Evolutionary conservation across 2,797 vertebrate genomes (phyloP), one percentile per base, ranked within the genome.

Genomic region (Hafferia zeledoni): DNA sequence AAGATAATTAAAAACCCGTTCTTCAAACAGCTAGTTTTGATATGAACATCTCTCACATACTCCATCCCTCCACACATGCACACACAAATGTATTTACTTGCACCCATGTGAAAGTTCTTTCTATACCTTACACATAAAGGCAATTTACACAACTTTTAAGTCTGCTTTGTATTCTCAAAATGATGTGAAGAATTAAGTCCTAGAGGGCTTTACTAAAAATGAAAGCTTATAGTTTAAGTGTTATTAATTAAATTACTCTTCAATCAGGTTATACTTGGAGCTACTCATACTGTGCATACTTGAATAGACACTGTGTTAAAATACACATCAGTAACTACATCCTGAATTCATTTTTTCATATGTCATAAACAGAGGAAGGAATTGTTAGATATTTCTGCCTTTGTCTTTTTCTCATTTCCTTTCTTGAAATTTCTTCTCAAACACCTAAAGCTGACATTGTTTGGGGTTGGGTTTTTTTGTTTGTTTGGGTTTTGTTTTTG

Each of bases 211-310:
- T 56, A 30, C 15, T 72, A 44, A 79, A 92, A 94, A 87, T 63
- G 43, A 92, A 87, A 79, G 55, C 69, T 90, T 90, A 94, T 75
- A 88, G 33, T 84, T 88, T 75, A 91, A 91, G 49, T 91, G 46
- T 78, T 85, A 87, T 79, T 89, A 96, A 96, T 94, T 88, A 95
- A 97, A 96, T 93, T 41, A 70, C 83, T 95, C 76, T 90, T 95
- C 81, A 96, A 81, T 71, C 78, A 83, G 35, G 49, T 95, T 84
- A 64, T 76, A 79, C 47, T 96, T 56, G 59, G 83, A 96, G 78
- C 46, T 86, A 74, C 56, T 96, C 71, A 86, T 89, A 68, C 55
- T 80, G 55, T 83, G 93, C 89, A 89, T 95, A 93, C 5, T 1
- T 92, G 92, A 97, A 93, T 89, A 96, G 86, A 92, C 53, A 50